Conservation (phyloP, 2,113 vertebrate species). For the Anseranas semipalmata region DNA sequence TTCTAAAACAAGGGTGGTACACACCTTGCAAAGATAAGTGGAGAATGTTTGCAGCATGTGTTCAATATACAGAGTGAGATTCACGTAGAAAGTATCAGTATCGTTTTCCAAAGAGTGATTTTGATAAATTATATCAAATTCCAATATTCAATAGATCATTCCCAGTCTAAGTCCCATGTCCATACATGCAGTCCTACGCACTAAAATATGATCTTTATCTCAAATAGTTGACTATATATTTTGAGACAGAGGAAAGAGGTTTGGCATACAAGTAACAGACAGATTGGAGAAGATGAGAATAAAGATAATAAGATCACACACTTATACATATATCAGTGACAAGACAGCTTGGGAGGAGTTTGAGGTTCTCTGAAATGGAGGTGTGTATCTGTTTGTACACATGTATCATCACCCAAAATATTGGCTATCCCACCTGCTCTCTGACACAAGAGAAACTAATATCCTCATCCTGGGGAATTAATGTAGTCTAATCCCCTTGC, state of each 20-base stretch:
- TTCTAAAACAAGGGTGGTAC: neutral
- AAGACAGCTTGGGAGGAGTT: neutral
- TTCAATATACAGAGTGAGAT: neutral
- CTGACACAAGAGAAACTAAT: neutral
- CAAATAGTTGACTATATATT: neutral
- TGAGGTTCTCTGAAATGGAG: neutral
- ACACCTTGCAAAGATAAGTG: neutral
- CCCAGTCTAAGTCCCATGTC: neutral
- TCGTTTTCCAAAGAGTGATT: neutral
- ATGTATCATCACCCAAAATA: neutral
- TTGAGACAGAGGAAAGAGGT: neutral
- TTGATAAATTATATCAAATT: neutral
- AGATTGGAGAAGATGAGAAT: neutral
- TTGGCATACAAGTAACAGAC: neutral
- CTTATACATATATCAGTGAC: neutral
- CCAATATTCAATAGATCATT: neutral
- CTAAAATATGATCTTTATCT: neutral
- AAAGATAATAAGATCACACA: neutral
- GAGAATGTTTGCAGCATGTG: neutral
- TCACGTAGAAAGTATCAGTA: neutral
- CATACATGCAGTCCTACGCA: neutral
- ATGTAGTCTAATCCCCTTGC: neutral
- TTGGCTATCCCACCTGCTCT: neutral
- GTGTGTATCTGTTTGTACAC: neutral
- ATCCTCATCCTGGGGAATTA: neutral